Evolutionary conservation across 1,140 invertebrate species (phyloP).

Genomic region (Thrips palmi): DNA sequence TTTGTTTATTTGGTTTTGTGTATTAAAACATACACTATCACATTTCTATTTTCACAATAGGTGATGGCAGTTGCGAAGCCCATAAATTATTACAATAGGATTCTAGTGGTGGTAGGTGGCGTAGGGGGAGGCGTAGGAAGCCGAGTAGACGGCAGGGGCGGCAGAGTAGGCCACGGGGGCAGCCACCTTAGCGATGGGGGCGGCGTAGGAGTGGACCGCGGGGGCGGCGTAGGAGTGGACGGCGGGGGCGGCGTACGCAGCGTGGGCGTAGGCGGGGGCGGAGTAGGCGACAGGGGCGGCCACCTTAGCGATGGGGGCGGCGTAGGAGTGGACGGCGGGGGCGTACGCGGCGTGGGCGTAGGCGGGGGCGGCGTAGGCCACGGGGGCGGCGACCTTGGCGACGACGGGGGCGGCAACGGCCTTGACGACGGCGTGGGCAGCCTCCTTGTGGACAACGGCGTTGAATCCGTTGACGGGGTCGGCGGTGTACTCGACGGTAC

Average conservation of each 20-base stretch:
- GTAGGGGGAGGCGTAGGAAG: too few species aligned
- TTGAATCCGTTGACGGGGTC: constrained; percentile 19
- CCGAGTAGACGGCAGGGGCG: constrained; percentile 14
- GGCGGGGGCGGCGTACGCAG: constrained; percentile 8
- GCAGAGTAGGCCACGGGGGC: constrained; percentile 10
- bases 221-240: constrained; percentile 6
- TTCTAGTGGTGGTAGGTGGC: too few species aligned
- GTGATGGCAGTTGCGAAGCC: too few species aligned
- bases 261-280: constrained; percentile 3
- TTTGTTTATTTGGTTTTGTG: too few species aligned
- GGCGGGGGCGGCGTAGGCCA: constrained; percentile 24
- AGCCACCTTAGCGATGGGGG: constrained; percentile 24
- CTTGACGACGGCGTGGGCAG: too few species aligned
- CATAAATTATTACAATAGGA: too few species aligned
- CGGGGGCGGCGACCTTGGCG: constrained; percentile 36
- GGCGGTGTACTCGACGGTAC: constrained; percentile 35
- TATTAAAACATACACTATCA: too few species aligned
- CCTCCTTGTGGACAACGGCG: constrained; percentile 29
- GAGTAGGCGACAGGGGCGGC: too few species aligned
- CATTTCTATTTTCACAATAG: too few species aligned
- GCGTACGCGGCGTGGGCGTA: too few species aligned
- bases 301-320: too few species aligned
- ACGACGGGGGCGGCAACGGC: constrained; percentile 24
- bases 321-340: too few species aligned
- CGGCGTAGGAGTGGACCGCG: constrained; percentile 6